Evolutionary conservation across 2,113 vertebrate genomes (phyloP).

Genomic region (Pithys albifrons): DNA sequence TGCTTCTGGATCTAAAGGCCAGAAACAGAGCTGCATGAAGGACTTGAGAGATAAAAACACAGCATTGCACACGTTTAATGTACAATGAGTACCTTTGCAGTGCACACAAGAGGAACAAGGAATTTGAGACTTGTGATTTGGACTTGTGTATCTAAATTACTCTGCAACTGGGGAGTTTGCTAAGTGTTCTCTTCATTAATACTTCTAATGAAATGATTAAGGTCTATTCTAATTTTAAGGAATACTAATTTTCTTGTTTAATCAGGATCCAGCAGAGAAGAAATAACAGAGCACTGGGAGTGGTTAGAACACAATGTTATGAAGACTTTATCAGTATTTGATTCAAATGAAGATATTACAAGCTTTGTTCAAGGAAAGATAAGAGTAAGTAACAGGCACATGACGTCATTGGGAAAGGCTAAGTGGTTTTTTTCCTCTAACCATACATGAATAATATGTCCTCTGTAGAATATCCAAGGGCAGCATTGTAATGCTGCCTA

Average conservation of each 20-base stretch:
- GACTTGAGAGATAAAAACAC: neutral
- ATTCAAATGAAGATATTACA: constrained; percentile 96
- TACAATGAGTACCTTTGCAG: neutral
- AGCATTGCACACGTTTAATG: neutral
- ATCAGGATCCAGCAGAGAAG: constrained; percentile 90
- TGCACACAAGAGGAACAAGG: neutral
- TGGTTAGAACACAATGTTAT: constrained; percentile 96
- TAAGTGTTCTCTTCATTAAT: neutral
- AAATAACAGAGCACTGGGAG: constrained; percentile 93
- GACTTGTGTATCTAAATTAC: neutral
- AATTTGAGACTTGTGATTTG: neutral
- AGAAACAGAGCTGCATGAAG: neutral
- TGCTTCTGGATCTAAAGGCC: neutral
- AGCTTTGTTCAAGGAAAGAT: constrained; percentile 99
- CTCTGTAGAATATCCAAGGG: neutral
- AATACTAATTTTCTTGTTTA: constrained; percentile 2
- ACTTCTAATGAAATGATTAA: neutral
- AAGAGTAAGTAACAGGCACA: constrained; percentile 80
- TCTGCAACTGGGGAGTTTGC: neutral
- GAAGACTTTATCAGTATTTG: constrained; percentile 94
- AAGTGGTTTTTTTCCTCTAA: neutral
- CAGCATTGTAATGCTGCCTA: neutral
- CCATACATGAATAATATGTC: fast-evolving
- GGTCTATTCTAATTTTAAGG: neutral
- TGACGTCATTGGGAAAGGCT: neutral